Evolutionary conservation across 2,797 vertebrate genomes (phyloP).

Genomic region (Hypotaenidia philippensis): DNA sequence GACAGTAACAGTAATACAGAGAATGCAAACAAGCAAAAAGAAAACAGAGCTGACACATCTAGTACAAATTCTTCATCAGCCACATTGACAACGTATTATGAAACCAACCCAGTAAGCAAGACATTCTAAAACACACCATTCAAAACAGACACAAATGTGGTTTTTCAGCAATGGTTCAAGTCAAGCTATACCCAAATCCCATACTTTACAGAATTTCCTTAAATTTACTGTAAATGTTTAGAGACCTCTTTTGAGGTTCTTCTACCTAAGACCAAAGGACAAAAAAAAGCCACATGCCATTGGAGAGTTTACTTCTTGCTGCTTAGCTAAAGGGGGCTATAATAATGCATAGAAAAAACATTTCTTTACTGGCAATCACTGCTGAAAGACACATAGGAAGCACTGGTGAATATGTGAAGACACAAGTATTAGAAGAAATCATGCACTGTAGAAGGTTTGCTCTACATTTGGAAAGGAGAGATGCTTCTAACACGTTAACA

Average conservation of each 20-base stretch:
- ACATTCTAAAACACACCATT: neutral
- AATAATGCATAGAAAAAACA: neutral
- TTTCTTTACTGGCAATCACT: neutral
- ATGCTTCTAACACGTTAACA: neutral
- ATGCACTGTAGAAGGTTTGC: neutral
- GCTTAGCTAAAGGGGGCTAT: neutral
- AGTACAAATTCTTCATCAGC: neutral
- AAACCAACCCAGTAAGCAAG: neutral
- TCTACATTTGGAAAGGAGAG: neutral
- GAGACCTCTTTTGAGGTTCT: neutral
- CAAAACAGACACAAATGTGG: neutral
- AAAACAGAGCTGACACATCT: neutral
- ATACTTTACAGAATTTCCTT: neutral
- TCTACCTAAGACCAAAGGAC: neutral
- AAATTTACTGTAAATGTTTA: neutral
- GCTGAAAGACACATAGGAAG: neutral
- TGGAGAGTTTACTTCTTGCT: neutral
- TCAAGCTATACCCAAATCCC: fast-evolving
- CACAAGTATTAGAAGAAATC: neutral
- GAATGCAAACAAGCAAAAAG: neutral
- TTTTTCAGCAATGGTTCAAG: neutral
- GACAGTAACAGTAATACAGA: neutral
- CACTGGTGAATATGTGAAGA: neutral
- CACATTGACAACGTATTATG: neutral
- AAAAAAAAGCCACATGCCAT: neutral